phyloP scores from a whole-genome alignment of 2,888 invertebrate genomes.

The Drosophila neutralis region DNA sequence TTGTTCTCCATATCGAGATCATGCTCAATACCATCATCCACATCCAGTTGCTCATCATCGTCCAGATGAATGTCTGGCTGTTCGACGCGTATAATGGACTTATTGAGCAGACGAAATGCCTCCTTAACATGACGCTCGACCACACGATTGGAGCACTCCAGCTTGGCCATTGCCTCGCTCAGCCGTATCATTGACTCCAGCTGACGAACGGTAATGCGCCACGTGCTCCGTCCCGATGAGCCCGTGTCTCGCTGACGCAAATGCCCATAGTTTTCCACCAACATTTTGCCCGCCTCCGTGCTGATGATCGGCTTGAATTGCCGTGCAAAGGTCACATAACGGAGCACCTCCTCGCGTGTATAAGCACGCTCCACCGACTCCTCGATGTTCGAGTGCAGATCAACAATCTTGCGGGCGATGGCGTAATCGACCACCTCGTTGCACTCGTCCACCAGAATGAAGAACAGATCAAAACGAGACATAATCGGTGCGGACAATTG shows the following conservation, averaged over 20 bases:
- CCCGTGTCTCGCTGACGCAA: constrained; percentile 93
- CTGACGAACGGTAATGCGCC: constrained; percentile 99
- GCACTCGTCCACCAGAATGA: constrained; percentile 98
- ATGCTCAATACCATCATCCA: constrained; percentile 85
- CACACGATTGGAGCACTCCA: constrained; percentile 97
- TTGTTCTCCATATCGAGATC: constrained; percentile 86
- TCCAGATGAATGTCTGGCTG: constrained; percentile 98
- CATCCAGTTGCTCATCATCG: constrained; percentile 88
- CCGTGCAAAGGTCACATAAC: constrained; percentile 98
- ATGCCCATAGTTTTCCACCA: constrained; percentile 95
- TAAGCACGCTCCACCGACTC: constrained; percentile 93
- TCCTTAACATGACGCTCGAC: constrained; percentile 95
- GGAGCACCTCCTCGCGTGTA: constrained; percentile 93
- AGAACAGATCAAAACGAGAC: constrained; percentile 99
- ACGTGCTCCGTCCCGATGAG: constrained; percentile 90
- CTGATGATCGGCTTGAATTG: constrained; percentile 96
- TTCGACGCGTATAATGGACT: constrained; percentile 98
- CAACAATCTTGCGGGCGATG: constrained; percentile 97
- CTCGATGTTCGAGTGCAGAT: constrained; percentile 94
- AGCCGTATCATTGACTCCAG: constrained; percentile 97
- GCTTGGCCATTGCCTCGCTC: constrained; percentile 97
- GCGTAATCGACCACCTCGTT: constrained; percentile 98
- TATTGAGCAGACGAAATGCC: constrained; percentile 95
- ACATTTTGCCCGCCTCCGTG: constrained; percentile 91
- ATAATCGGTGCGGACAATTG: constrained; percentile 97